A percentile compares a stretch with the other conserved stretches of the same genome.
Evolutionary conservation across 2,888 invertebrate species (phyloP).

Genomic region (Melanostoma scalare): DNA sequence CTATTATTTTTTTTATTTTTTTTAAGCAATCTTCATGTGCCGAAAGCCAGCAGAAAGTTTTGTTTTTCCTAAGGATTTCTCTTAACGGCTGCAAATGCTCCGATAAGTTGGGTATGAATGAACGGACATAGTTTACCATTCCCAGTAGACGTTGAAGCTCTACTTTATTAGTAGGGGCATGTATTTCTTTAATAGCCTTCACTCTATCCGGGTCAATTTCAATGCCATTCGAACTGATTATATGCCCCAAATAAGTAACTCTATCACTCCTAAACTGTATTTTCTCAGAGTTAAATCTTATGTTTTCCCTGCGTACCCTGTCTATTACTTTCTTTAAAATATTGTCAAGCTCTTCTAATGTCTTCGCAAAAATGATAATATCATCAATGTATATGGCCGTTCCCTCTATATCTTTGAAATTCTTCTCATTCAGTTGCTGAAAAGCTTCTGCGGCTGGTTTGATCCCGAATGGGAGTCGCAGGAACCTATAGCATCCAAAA

Average conservation of each 20-base stretch:
- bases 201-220: slow-evolving; percentile 67
- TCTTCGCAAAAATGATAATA: slow-evolving; percentile 76
- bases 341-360: slow-evolving; percentile 62
- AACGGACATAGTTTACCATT: slow-evolving; percentile 69
- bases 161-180: slow-evolving; percentile 30
- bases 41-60: slow-evolving; percentile 57
- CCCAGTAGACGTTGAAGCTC: slow-evolving; percentile 52
- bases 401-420: slow-evolving; percentile 76
- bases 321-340: slow-evolving; percentile 58
- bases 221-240: slow-evolving; percentile 71
- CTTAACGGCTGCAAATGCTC: slow-evolving; percentile 56
- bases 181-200: slow-evolving; percentile 60
- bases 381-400: slow-evolving; percentile 28
- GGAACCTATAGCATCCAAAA: slow-evolving; percentile 74
- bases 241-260: slow-evolving; percentile 76
- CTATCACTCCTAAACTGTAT: slow-evolving; percentile 73
- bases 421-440: slow-evolving; percentile 75
- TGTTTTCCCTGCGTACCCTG: slow-evolving; percentile 46
- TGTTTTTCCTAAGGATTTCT: slow-evolving; percentile 58
- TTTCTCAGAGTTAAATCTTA: slow-evolving; percentile 75
- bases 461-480: slow-evolving; percentile 76
- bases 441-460: slow-evolving; percentile 76
- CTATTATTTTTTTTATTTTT: slow-evolving; percentile 55
- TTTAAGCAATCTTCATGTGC: slow-evolving; percentile 52
- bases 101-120: slow-evolving; percentile 72